Evolutionary conservation across 2,797 vertebrate species (phyloP).

Genomic region (Discoglossus pictus): DNA sequence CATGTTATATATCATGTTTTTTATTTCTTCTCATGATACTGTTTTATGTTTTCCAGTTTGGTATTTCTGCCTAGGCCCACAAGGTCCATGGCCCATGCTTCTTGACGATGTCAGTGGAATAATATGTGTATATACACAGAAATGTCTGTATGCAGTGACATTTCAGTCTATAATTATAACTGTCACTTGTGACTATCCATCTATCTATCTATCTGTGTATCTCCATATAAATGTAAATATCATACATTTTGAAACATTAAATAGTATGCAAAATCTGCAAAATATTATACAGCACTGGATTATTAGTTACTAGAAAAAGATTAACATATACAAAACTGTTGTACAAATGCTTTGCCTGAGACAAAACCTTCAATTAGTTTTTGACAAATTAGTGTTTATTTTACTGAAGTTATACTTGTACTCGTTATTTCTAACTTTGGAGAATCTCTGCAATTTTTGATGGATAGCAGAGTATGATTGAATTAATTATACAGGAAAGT

Average conservation of each 20-base stretch:
- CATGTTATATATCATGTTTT: background rate
- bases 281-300: background rate
- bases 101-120: background rate
- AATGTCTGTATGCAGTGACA: background rate
- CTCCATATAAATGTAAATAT: background rate
- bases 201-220: background rate
- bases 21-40: too few species aligned
- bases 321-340: background rate
- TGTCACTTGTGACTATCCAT: background rate
- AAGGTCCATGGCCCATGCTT: background rate
- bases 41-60: background rate
- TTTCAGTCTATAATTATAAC: background rate
- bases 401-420: background rate
- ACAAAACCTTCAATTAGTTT: conserved; percentile 9
- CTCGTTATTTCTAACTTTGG: background rate
- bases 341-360: background rate
- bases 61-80: background rate
- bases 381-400: background rate
- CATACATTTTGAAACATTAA: background rate
- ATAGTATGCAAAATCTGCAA: background rate
- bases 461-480: background rate
- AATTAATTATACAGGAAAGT: background rate
- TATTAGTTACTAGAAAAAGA: background rate
- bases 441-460: too few species aligned
- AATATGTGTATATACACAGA: background rate